Evolutionary conservation across 2,797 vertebrate genomes (phyloP).

Genomic region (Naso thynnoides): DNA sequence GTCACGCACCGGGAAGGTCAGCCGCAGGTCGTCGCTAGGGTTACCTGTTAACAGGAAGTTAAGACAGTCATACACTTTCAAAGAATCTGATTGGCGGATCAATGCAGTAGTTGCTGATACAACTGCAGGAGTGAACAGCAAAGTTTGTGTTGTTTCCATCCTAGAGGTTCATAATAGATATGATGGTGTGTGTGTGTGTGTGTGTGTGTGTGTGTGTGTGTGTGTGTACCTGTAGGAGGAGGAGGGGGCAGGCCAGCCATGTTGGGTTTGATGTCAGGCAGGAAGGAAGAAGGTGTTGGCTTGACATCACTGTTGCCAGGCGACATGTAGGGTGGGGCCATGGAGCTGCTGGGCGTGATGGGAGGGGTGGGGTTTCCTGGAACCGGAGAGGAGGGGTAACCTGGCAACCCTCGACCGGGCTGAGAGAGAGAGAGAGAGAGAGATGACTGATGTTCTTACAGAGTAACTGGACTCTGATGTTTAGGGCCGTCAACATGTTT

Average conservation of each 20-base stretch:
- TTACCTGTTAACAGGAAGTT: constrained; percentile 76
- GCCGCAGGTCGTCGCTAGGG: constrained; percentile 90
- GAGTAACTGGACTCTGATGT: no score
- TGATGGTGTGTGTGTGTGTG: neutral
- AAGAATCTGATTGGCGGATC: no score
- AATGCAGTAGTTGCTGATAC: no score
- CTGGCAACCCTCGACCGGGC: constrained; percentile 89
- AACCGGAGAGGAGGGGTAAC: constrained; percentile 92
- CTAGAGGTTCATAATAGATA: no score
- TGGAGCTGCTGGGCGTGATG: constrained; percentile 88
- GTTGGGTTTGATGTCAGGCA: constrained; percentile 89
- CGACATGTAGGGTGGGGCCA: constrained; percentile 87
- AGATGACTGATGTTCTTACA: neutral
- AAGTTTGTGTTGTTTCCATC: no score
- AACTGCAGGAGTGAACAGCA: no score
- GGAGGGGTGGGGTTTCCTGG: constrained; percentile 93
- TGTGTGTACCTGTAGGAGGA: constrained; percentile 80
- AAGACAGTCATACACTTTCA: neutral
- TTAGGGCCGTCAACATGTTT: no score
- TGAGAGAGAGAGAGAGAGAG: constrained; percentile 62
- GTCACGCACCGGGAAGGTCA: constrained; percentile 93
- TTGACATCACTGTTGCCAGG: constrained; percentile 89
- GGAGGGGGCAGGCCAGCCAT: constrained; percentile 84
- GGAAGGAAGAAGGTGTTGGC: constrained; percentile 70
- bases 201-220: constrained; percentile 5